Evolutionary conservation across 2,797 vertebrate genomes (phyloP).

Genomic region (Rhincodon typus): DNA sequence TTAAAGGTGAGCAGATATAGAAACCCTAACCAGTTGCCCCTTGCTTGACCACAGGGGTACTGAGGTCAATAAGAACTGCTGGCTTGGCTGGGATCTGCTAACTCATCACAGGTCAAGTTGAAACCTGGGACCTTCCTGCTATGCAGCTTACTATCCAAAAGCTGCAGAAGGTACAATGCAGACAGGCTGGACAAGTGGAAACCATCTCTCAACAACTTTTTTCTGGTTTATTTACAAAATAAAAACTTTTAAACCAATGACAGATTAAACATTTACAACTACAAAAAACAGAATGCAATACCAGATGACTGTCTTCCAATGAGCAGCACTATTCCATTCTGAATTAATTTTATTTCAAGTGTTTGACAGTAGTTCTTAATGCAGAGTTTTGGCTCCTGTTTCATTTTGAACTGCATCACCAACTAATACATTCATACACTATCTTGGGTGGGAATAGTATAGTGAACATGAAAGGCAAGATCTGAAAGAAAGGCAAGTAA

Average conservation of each 20-base stretch:
- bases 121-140: neutral
- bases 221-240: slow-evolving; percentile 27
- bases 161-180: neutral
- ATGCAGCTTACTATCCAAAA: neutral
- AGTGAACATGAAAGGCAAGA: neutral
- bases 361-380: neutral
- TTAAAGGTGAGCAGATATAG: neutral
- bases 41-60: neutral
- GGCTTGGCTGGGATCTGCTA: neutral
- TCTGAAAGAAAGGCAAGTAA: neutral
- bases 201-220: slow-evolving; percentile 12
- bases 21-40: neutral
- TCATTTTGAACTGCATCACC: neutral
- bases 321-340: neutral
- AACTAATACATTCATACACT: neutral
- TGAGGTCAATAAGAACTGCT: neutral
- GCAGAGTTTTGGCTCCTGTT: neutral
- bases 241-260: slow-evolving; percentile 27
- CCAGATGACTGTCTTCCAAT: neutral
- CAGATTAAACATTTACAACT: slow-evolving; percentile 34
- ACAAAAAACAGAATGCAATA: slow-evolving; percentile 28
- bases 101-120: neutral
- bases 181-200: neutral
- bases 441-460: neutral
- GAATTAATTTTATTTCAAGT: neutral